These are phyloP conservation scores for Chrysotoxum bicinctum DNA, from an alignment of 2,888 invertebrate species.

Conservation along the genomic window DNA sequence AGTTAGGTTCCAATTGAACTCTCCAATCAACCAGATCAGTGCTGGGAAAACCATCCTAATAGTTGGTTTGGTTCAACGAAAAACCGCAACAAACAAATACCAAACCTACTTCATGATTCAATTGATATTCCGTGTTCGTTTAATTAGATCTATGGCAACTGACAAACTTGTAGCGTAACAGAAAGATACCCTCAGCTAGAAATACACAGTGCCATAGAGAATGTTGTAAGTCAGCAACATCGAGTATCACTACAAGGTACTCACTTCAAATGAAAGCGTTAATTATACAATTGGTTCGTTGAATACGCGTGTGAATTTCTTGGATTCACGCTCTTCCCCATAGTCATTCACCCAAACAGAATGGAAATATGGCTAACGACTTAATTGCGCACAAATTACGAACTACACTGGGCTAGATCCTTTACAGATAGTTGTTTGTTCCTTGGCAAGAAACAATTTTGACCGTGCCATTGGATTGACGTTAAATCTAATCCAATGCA, in stretches of 20 bases:
- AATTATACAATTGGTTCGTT: conserved; percentile 43
- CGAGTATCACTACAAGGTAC: neutral
- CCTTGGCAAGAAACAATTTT: neutral
- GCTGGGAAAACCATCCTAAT: conserved; percentile 6
- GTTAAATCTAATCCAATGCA: conserved; percentile 56
- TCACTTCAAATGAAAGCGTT: conserved; percentile 27
- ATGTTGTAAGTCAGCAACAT: conserved; percentile 3
- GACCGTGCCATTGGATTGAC: conserved; percentile 59
- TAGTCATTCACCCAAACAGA: conserved; percentile 1
- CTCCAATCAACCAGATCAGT: neutral
- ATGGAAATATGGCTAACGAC: conserved; percentile 49
- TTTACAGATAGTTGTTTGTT: neutral
- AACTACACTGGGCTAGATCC: conserved; percentile 34
- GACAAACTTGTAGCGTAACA: neutral
- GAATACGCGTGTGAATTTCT: conserved; percentile 63
- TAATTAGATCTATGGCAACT: conserved; percentile 52
- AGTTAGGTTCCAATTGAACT: conserved; percentile 46
- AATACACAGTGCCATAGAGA: neutral
- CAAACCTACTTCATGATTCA: conserved; percentile 30
- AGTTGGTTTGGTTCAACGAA: neutral
- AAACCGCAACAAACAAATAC: conserved; percentile 21
- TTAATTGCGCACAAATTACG: conserved; percentile 65
- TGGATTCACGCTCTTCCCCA: conserved; percentile 2
- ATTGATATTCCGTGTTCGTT: conserved; percentile 59
- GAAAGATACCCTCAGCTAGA: neutral